These are phyloP conservation scores for Zosterops pallidus DNA, from an alignment of 2,113 vertebrate species.

Conservation along the genomic window DNA sequence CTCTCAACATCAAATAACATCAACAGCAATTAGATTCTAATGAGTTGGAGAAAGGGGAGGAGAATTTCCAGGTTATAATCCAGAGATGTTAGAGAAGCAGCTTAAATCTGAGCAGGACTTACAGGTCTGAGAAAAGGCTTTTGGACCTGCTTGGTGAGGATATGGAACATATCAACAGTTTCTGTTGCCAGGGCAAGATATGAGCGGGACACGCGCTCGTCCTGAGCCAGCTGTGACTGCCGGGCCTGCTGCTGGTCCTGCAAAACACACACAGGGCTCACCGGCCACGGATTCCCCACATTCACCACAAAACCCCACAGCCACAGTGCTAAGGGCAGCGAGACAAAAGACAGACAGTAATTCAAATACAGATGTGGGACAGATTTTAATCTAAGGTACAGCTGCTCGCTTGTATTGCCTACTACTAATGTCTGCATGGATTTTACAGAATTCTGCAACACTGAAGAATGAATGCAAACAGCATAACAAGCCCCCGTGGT, in stretches of 20 bases:
- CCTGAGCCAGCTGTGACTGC: slow-evolving; percentile 95
- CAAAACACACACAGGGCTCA: not conserved
- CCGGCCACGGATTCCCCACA: not conserved
- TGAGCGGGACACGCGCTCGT: slow-evolving; percentile 94
- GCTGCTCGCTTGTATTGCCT: not conserved
- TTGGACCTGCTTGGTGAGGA: slow-evolving; percentile 99
- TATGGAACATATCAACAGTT: slow-evolving; percentile 99
- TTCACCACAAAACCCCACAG: not conserved
- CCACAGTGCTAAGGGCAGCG: fast-evolving
- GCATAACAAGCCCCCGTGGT: not conserved
- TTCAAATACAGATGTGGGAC: not conserved
- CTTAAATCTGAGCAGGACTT: slow-evolving; percentile 66
- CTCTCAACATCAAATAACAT: not conserved
- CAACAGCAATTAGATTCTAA: not conserved
- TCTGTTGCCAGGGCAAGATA: slow-evolving; percentile 96
- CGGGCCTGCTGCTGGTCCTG: slow-evolving; percentile 98
- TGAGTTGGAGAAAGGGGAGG: not conserved
- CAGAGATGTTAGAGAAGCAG: not conserved
- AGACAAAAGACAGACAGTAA: not conserved
- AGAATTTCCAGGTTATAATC: not conserved
- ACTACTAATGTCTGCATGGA: not conserved
- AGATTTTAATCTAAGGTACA: not conserved
- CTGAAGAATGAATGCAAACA: not conserved
- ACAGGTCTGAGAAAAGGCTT: slow-evolving; percentile 98
- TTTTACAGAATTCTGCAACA: not conserved